These are phyloP conservation scores for Otis tarda DNA, from an alignment of 2,113 vertebrate genomes.

Conservation along the genomic window DNA sequence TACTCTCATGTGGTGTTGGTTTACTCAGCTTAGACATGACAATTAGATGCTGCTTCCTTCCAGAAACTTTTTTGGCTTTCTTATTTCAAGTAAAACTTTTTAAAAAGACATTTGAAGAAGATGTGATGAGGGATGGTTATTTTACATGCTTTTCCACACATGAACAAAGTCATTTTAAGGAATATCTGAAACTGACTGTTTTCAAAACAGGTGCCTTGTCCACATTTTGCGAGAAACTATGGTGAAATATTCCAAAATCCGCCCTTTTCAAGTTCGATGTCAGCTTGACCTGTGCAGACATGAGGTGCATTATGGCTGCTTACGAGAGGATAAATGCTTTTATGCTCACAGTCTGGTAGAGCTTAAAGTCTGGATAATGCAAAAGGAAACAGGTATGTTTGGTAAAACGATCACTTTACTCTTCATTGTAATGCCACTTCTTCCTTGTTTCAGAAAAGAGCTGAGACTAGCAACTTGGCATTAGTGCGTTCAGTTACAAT, in stretches of 20 bases:
- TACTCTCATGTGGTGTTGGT: neutral
- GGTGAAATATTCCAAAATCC: constrained; percentile 93
- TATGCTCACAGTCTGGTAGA: constrained; percentile 96
- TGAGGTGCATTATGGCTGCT: constrained; percentile 92
- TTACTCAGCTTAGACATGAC: neutral
- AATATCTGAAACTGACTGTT: neutral
- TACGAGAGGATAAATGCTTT: constrained; percentile 92
- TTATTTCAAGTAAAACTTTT: neutral
- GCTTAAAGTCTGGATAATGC: constrained; percentile 97
- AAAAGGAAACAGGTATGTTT: constrained; percentile 83
- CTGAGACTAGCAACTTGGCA: neutral
- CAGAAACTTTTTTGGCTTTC: neutral
- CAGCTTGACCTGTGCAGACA: constrained; percentile 94
- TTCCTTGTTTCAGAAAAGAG: too few relatives aligned
- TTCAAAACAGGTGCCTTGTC: constrained; percentile 90
- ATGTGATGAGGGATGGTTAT: neutral
- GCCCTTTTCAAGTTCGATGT: constrained; percentile 78
- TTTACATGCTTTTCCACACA: neutral
- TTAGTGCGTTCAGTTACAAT: neutral
- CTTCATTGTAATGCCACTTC: neutral
- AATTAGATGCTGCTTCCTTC: neutral
- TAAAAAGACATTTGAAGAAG: neutral
- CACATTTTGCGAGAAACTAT: constrained; percentile 91
- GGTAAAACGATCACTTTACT: neutral
- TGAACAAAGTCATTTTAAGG: neutral